Evolutionary conservation across 2,797 vertebrate species (phyloP).

Genomic region (Enteromius afrohamiltoni): DNA sequence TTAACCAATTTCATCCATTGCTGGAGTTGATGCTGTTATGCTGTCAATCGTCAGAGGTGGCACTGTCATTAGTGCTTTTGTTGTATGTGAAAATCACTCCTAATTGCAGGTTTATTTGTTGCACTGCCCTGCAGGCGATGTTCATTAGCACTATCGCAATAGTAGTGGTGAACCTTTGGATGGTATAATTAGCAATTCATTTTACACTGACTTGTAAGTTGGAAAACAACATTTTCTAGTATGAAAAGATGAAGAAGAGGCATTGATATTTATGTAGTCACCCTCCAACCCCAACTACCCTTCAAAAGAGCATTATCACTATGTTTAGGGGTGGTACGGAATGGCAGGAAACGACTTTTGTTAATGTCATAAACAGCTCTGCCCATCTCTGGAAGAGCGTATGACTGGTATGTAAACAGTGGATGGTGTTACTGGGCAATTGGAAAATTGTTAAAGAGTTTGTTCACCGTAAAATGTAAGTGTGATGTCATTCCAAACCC

Average conservation of each 20-base stretch:
- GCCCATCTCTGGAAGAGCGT: constrained; percentile 29
- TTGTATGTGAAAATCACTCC: constrained; percentile 57
- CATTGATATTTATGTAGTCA: constrained; percentile 9
- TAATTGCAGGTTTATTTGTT: constrained; percentile 56
- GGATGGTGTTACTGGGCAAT: background rate
- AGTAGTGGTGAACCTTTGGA: constrained; percentile 58
- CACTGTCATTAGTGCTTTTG: constrained; percentile 57
- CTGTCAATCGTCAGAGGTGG: constrained; percentile 53
- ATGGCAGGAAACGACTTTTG: constrained; percentile 50
- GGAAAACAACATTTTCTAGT: constrained; percentile 45
- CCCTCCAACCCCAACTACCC: constrained; percentile 26
- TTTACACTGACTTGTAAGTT: constrained; percentile 49
- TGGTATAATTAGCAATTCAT: constrained; percentile 58
- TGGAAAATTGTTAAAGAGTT: background rate
- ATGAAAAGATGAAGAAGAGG: constrained; percentile 14
- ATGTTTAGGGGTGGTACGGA: constrained; percentile 52
- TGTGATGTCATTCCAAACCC: background rate
- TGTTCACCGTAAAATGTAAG: background rate
- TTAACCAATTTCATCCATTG: constrained; percentile 1
- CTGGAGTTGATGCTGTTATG: constrained; percentile 50
- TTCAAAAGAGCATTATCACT: constrained; percentile 49
- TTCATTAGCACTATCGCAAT: constrained; percentile 58
- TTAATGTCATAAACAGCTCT: constrained; percentile 49
- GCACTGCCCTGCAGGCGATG: constrained; percentile 47
- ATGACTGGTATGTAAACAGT: constrained; percentile 37